phyloP scores from a whole-genome alignment of 2,888 invertebrate species.

The Dolomedes plantarius region DNA sequence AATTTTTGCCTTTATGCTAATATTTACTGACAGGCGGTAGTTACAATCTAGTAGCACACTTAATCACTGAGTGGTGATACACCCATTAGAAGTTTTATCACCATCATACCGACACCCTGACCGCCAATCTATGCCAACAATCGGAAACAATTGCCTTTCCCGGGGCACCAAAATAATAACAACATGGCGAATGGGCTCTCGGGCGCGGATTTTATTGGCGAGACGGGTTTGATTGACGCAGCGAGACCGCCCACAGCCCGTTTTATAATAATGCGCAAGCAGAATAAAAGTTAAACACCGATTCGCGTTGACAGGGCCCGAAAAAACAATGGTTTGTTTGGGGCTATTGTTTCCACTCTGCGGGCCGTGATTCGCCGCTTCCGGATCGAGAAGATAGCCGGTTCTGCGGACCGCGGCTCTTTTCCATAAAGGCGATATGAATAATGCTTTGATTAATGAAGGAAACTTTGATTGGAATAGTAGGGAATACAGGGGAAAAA shows the following conservation, averaged over 20 bases:
- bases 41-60: neutral
- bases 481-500: neutral
- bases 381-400: constrained; percentile 24
- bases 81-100: neutral
- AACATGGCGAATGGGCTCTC: constrained; percentile 31
- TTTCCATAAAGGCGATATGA: neutral
- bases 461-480: neutral
- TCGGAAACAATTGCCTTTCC: constrained; percentile 41
- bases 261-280: constrained; percentile 47
- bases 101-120: neutral
- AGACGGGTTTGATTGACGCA: constrained; percentile 45
- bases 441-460: neutral
- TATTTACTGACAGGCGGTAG: neutral
- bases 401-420: neutral
- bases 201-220: constrained; percentile 56
- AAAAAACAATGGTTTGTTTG: constrained; percentile 46
- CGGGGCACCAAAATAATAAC: constrained; percentile 39
- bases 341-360: constrained; percentile 53
- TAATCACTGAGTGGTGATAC: neutral
- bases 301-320: constrained; percentile 47
- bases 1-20: neutral
- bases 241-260: constrained; percentile 38
- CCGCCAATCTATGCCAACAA: constrained; percentile 24
- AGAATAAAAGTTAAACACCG: constrained; percentile 40
- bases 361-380: constrained; percentile 42